Percentiles rank a stretch among this genome's conserved stretches.
Evolutionary conservation across 2,797 vertebrate genomes (phyloP).

Genomic region (Sebastes oblongus): DNA sequence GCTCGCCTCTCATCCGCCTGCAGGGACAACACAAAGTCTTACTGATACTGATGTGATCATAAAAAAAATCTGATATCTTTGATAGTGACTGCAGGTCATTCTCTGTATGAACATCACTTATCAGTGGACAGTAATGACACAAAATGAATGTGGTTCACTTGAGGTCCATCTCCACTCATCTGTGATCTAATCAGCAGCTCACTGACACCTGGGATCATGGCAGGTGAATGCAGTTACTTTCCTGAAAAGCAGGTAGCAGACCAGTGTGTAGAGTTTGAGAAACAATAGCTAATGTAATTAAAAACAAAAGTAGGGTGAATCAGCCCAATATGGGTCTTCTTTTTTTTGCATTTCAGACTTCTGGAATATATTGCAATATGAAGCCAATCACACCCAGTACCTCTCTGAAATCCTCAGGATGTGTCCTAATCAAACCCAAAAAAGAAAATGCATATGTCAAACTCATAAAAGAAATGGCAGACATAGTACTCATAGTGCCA

Average conservation of each 20-base stretch:
- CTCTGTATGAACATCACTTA: neutral
- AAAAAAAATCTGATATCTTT: neutral
- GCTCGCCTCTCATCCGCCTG: constrained; percentile 80
- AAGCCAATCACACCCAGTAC: too few relatives aligned
- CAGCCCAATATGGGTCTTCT: too few relatives aligned
- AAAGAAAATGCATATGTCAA: too few relatives aligned
- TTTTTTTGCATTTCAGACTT: too few relatives aligned
- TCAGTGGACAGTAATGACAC: neutral
- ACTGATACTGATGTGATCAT: too few relatives aligned
- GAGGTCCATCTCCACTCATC: neutral
- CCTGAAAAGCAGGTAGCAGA: too few relatives aligned
- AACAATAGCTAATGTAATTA: neutral
- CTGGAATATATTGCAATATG: too few relatives aligned
- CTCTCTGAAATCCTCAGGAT: too few relatives aligned
- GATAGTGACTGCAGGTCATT: neutral
- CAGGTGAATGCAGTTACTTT: constrained; percentile 13
- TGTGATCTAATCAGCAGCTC: neutral
- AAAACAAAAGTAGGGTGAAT: too few relatives aligned
- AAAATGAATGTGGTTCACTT: neutral
- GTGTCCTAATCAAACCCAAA: too few relatives aligned
- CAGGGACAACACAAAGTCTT: neutral
- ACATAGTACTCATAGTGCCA: too few relatives aligned
- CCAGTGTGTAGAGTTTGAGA: neutral
- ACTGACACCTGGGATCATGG: constrained; percentile 2
- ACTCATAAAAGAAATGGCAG: too few relatives aligned